Conservation (phyloP, 2,888 invertebrate species). For the Chloroclysta siterata region DNA sequence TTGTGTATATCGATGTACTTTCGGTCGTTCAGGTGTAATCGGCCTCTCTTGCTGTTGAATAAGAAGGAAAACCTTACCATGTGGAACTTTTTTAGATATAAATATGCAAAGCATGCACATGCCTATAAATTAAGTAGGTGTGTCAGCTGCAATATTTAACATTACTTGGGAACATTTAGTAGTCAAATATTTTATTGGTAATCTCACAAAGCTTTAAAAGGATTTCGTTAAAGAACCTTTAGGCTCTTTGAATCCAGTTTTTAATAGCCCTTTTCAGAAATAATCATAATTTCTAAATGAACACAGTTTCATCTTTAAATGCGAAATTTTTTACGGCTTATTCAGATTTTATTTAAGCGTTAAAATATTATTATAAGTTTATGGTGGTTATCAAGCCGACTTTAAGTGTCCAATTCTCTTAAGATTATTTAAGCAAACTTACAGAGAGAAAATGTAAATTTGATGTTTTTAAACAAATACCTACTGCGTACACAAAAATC, state of each 20-base stretch:
- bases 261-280: constrained; percentile 22
- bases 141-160: too few relatives aligned
- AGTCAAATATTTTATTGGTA: constrained; percentile 16
- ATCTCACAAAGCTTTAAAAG: constrained; percentile 17
- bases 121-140: too few relatives aligned
- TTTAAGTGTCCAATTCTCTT: background rate
- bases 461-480: too few relatives aligned
- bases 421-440: background rate
- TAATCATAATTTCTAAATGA: constrained; percentile 21
- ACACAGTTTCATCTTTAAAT: constrained; percentile 19
- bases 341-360: constrained; percentile 6
- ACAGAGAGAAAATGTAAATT: background rate
- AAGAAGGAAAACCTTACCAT: constrained; percentile 17
- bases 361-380: constrained; percentile 1
- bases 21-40: constrained; percentile 70
- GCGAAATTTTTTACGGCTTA: constrained; percentile 19
- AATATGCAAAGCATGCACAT: too few relatives aligned
- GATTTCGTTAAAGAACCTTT: constrained; percentile 15
- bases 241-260: constrained; percentile 28
- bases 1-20: constrained; percentile 82
- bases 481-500: background rate
- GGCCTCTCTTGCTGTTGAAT: constrained; percentile 71
- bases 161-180: too few relatives aligned
- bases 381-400: background rate
- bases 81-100: background rate